phyloP scores from a whole-genome alignment of 2,888 invertebrate genomes.

The Galerucella nymphaeae region DNA sequence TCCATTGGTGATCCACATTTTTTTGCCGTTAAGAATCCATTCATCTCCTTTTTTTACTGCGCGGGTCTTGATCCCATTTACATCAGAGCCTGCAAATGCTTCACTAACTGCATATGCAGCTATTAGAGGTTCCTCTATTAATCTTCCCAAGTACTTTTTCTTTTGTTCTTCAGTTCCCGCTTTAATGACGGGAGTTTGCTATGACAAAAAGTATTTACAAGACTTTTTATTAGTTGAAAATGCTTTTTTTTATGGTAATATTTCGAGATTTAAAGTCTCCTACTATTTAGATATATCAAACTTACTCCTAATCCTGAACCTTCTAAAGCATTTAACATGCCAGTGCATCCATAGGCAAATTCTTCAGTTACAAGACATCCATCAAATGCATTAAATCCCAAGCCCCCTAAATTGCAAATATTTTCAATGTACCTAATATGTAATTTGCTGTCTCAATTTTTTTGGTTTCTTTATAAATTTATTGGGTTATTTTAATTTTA shows the following conservation, averaged over 20 bases:
- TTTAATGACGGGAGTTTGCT: conserved; percentile 89
- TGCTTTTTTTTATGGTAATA: no score
- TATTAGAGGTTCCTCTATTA: conserved; percentile 89
- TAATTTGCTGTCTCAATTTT: no score
- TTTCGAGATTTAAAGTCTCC: no score
- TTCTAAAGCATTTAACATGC: conserved; percentile 90
- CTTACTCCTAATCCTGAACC: conserved; percentile 85
- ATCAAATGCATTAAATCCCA: conserved; percentile 80
- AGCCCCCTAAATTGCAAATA: conserved; percentile 74
- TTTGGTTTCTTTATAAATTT: no score
- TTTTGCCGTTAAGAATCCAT: conserved; percentile 91
- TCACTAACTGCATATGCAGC: conserved; percentile 97
- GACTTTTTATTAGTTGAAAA: no score
- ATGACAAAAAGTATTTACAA: no score
- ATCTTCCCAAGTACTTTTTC: conserved; percentile 92
- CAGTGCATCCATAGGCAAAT: conserved; percentile 92
- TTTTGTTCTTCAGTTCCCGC: conserved; percentile 90
- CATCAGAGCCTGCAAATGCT: conserved; percentile 96
- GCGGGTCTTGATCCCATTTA: conserved; percentile 88
- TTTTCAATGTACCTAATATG: no score
- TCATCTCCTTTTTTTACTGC: conserved; percentile 96
- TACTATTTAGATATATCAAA: conserved; percentile 23
- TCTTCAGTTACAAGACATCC: conserved; percentile 89
- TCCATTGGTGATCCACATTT: conserved; percentile 99
- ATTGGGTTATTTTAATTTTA: no score